Percentiles rank a stretch among this genome's conserved stretches.
Conservation (phyloP, 2,888 invertebrate genomes). For the Mamestra brassicae region DNA sequence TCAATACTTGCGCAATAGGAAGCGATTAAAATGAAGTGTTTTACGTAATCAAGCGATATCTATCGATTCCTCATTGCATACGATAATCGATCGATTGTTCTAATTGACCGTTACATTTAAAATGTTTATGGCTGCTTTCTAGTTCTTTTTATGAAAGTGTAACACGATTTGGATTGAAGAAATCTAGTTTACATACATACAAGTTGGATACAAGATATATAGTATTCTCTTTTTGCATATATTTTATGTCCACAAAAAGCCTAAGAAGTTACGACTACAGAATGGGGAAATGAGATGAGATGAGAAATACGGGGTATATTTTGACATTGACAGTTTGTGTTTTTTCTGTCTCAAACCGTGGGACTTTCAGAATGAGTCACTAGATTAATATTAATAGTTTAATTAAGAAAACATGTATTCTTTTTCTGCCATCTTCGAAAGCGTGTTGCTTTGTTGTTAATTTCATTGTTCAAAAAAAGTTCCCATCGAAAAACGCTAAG, state of each 20-base stretch:
- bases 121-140: slow-evolving; percentile 59
- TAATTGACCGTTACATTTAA: slow-evolving; percentile 62
- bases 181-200: background rate
- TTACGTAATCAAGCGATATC: slow-evolving; percentile 59
- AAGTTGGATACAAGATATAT: background rate
- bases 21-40: slow-evolving; percentile 49
- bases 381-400: slow-evolving; percentile 26
- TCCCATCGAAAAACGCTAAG: slow-evolving; percentile 27
- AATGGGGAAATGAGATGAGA: background rate
- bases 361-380: slow-evolving; percentile 2
- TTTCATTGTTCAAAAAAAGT: slow-evolving; percentile 38
- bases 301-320: no score
- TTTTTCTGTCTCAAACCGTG: slow-evolving; percentile 8
- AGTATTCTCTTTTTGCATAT: background rate
- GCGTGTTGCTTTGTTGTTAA: slow-evolving; percentile 10
- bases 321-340: no score
- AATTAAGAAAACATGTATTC: slow-evolving; percentile 35
- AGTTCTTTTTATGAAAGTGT: slow-evolving; percentile 58
- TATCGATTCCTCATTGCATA: slow-evolving; percentile 66
- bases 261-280: background rate
- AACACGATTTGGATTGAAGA: slow-evolving; percentile 36
- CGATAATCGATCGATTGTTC: slow-evolving; percentile 60
- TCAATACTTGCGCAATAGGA: slow-evolving; percentile 49
- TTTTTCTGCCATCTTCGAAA: slow-evolving; percentile 29
- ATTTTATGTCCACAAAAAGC: background rate